Conservation (phyloP, 1,140 invertebrate species). For the Cheumatopsyche charites region DNA sequence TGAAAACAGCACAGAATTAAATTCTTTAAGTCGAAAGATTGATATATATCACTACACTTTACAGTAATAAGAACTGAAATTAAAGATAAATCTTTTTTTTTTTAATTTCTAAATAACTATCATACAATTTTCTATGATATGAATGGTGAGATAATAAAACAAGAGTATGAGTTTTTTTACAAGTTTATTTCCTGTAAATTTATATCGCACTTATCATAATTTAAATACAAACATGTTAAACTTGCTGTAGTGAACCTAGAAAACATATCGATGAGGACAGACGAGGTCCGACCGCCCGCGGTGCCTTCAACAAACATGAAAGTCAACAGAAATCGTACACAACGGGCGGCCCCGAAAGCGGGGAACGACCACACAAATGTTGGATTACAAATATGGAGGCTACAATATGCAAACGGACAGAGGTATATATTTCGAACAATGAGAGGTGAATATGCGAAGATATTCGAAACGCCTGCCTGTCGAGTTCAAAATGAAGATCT, state of each 20-base stretch:
- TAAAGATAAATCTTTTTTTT: no score
- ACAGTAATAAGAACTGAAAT: no score
- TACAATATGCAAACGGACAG: conserved; percentile 25
- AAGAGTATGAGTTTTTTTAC: conserved; percentile 45
- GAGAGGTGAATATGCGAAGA: neutral
- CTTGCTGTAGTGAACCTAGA: conserved; percentile 47
- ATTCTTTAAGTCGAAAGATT: no score
- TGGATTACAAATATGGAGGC: conserved; percentile 47
- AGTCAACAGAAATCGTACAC: conserved; percentile 51
- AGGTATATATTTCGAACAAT: neutral
- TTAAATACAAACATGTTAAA: conserved; percentile 59
- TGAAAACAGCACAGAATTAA: no score
- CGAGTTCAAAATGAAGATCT: neutral
- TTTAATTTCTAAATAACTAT: no score
- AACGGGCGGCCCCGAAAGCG: conserved; percentile 63
- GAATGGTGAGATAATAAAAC: neutral
- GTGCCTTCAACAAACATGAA: conserved; percentile 41
- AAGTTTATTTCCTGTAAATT: conserved; percentile 64
- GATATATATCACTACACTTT: no score
- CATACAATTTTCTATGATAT: neutral
- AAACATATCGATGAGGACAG: conserved; percentile 42
- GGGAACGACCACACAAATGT: conserved; percentile 59
- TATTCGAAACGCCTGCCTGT: conserved; percentile 5
- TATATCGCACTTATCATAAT: conserved; percentile 60
- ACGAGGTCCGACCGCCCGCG: conserved; percentile 51